These are phyloP conservation scores for Andricus quercusramuli DNA, from an alignment of 2,888 invertebrate genomes.

Conservation along the genomic window DNA sequence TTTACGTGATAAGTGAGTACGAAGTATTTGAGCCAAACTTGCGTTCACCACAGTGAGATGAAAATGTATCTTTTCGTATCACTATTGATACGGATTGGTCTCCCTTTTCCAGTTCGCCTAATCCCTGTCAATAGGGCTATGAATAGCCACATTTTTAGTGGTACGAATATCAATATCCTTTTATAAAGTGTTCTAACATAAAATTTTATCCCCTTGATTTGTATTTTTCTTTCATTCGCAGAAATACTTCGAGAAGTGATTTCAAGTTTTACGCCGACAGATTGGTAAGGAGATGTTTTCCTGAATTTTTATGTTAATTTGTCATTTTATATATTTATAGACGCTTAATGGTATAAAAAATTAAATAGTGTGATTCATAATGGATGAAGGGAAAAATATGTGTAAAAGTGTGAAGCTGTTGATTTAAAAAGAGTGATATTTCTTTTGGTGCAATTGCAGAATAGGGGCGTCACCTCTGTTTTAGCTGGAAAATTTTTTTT, in stretches of 20 bases:
- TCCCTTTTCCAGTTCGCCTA: too few relatives aligned
- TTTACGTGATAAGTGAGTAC: slow-evolving; percentile 89
- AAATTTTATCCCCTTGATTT: not conserved
- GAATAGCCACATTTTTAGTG: too few relatives aligned
- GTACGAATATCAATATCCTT: not conserved
- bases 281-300: slow-evolving; percentile 80
- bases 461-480: too few relatives aligned
- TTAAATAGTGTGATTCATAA: not conserved
- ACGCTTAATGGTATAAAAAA: too few relatives aligned
- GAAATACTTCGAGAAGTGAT: slow-evolving; percentile 95
- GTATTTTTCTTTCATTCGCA: slow-evolving; percentile 74
- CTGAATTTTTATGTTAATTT: slow-evolving; percentile 42
- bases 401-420: too few relatives aligned
- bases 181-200: not conserved
- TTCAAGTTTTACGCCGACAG: slow-evolving; percentile 99
- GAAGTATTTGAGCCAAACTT: slow-evolving; percentile 44
- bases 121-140: too few relatives aligned
- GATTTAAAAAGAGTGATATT: too few relatives aligned
- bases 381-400: not conserved
- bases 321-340: slow-evolving; percentile 13
- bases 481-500: too few relatives aligned
- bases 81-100: too few relatives aligned
- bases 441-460: too few relatives aligned
- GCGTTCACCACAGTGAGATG: slow-evolving; percentile 5
- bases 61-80: not conserved